Base-by-base conservation (phyloP, 2,113 vertebrate species). In the Pampusana beccarii region DNA sequence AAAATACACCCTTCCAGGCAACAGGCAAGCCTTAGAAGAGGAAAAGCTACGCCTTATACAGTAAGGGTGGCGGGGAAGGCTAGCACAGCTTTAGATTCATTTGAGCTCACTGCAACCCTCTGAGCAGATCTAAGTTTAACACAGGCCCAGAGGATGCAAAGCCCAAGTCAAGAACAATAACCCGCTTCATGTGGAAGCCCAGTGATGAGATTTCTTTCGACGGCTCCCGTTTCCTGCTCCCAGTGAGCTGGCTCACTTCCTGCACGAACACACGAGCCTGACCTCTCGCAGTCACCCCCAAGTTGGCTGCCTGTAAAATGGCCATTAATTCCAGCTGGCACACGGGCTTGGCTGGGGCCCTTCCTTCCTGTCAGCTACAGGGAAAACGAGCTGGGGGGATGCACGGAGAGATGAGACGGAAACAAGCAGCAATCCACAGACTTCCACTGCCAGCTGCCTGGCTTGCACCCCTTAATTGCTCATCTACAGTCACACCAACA, bases 291-390 rank as follows among this genome's bases (percentile, higher is more conserved):
- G 60, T 81, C 50, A 92, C 46, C 48, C 51, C 38, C 56, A 77
- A 64, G 75, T 0, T 44, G 67, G 44, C n/a, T 3, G 1, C 21
- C 11, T 46, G 40, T 38, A 82, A 85, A 72, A 81, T 26, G 3
- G 57, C 62, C 84, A 48, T 71, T 85, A 78, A 75, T 79, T 93
- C 56, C 88, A 88, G 82, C 72, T 79, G 86, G 80, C 75, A 92
- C 64, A 56, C 2, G 28, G 56, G 14, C 29, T 71, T 64, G 50
- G 64, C 79, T 74, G 42, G 44, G 67, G 56, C 72, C 29, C 42
- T 60, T 90, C 66, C 42, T 88, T 77, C 85, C 88, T 56, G 51
- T 25, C n/a, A 94, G 64, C 38, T 79, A 67, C 36, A 58, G 24
- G 9, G 6, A 79, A 29, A 61, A 61, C 58, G 33, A 28, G 5